Base-by-base conservation (phyloP, 2,888 invertebrate genomes). In the Caradrina kadenii region DNA sequence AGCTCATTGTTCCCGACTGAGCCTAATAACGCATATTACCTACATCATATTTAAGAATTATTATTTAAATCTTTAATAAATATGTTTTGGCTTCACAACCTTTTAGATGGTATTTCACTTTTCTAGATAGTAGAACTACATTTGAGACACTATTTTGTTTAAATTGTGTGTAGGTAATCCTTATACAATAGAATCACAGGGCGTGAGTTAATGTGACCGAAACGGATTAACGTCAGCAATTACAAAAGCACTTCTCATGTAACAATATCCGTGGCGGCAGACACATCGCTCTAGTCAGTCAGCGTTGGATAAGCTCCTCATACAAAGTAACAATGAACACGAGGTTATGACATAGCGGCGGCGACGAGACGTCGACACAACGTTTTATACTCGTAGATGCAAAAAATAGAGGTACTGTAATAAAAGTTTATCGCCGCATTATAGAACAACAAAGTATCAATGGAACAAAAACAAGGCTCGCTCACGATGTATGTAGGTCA, bases 151-250 rank as follows among this genome's bases (percentile, higher is more conserved):
- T 52, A 60, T 63, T 60, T 60, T 15, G 49, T 62, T 66, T 52
- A 26, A 69, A 66, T 65, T 64, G 64, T 63, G 67, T 66, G 56
- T 72, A 71, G n/a, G 52, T 71, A 82, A 82, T 82, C 82, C 79
- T 55, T 67, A 74, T 45, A 82, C 74, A 80, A 76, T 71, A 73
- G 80, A 73, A 78, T 70, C 74, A 68, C 54, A 76, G 76, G 70
- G 75, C 91, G 91, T 91, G 91, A 89, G 89, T 91, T 89, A 88
- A 91, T 86, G 83, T 82, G 76, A 81, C 83, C 86, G 89, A 92
- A 92, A 90, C 90, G 89, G 92, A 93, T 94, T 91, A 93, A 85
- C 82, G 86, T 84, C 88, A 82, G 88, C 88, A 87, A 87, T 86
- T 87, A 84, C 87, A 89, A 90, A 89, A 86, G 84, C 80, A 74